phyloP scores from a whole-genome alignment of 2,113 vertebrate genomes.

The Nesogale talazaci region DNA sequence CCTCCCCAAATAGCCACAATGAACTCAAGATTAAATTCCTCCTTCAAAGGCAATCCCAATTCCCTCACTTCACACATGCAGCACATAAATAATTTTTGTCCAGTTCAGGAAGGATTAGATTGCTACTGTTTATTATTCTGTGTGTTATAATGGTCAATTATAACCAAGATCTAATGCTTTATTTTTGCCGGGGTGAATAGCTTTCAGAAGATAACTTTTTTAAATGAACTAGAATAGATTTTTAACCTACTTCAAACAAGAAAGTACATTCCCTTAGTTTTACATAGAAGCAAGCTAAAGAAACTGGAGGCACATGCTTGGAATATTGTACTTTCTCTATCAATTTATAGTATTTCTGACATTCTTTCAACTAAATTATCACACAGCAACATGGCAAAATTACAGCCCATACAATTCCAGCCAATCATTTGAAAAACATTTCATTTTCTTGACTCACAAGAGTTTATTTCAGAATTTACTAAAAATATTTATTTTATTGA shows the following conservation, averaged over 20 bases:
- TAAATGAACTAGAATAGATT: background rate
- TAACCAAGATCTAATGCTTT: background rate
- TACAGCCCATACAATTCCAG: background rate
- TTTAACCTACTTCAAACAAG: background rate
- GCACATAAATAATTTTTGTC: background rate
- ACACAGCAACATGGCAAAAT: background rate
- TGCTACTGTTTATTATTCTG: background rate
- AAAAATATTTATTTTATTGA: constrained; percentile 41
- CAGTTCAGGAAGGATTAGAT: background rate
- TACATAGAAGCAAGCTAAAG: background rate
- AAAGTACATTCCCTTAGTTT: background rate
- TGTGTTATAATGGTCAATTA: background rate
- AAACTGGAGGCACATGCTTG: background rate
- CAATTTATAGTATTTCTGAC: background rate
- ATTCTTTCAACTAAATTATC: background rate
- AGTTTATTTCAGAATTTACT: constrained; percentile 9
- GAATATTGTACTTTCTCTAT: background rate
- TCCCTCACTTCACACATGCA: background rate
- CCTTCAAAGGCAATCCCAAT: background rate
- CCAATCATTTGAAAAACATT: constrained; percentile 2
- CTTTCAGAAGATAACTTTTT: background rate
- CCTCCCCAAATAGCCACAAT: background rate
- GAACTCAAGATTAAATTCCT: constrained; percentile 36
- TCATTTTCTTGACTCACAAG: constrained; percentile 34
- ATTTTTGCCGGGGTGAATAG: constrained; percentile 4